Evolutionary conservation across 2,797 vertebrate species (phyloP).

Genomic region (Gorsachius magnificus): DNA sequence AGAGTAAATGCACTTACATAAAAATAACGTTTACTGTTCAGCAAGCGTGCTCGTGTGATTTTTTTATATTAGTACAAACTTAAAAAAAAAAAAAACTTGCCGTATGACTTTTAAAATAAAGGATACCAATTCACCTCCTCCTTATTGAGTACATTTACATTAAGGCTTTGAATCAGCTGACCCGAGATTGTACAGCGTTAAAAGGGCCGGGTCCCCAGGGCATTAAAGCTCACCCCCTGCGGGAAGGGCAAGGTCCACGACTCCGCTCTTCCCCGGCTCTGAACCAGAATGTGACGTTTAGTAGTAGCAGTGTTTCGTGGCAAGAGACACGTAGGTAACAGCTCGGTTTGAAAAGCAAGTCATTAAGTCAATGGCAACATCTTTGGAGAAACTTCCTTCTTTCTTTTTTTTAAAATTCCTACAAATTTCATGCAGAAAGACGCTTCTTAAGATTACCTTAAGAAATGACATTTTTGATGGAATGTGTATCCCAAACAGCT

Average conservation of each 20-base stretch:
- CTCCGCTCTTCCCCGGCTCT: slow-evolving; percentile 6
- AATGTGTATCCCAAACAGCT: slow-evolving; percentile 71
- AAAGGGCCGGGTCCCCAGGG: slow-evolving; percentile 48
- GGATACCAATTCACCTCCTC: slow-evolving; percentile 52
- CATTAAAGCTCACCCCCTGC: slow-evolving; percentile 78
- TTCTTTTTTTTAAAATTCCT: slow-evolving; percentile 55
- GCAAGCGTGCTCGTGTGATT: slow-evolving; percentile 72
- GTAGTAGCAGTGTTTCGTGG: slow-evolving; percentile 70
- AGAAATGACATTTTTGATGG: slow-evolving; percentile 57
- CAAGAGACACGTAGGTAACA: slow-evolving; percentile 71
- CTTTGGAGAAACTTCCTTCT: slow-evolving; percentile 76
- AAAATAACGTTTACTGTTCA: slow-evolving; percentile 68
- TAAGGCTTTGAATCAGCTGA: slow-evolving; percentile 81
- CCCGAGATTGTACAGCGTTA: slow-evolving; percentile 69
- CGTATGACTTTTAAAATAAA: slow-evolving; percentile 49
- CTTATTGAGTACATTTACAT: slow-evolving; percentile 75
- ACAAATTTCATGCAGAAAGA: slow-evolving; percentile 74
- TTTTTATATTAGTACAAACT: slow-evolving; percentile 65
- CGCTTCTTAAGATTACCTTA: slow-evolving; percentile 67
- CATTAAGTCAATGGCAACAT: slow-evolving; percentile 62
- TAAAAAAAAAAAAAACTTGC: slow-evolving; percentile 15
- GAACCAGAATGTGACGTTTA: slow-evolving; percentile 59
- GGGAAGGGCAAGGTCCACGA: slow-evolving; percentile 61
- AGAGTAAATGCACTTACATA: slow-evolving; percentile 75
- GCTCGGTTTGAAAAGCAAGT: slow-evolving; percentile 63